Conservation (phyloP, 2,888 invertebrate species). For the Dryobotodes eremita region DNA sequence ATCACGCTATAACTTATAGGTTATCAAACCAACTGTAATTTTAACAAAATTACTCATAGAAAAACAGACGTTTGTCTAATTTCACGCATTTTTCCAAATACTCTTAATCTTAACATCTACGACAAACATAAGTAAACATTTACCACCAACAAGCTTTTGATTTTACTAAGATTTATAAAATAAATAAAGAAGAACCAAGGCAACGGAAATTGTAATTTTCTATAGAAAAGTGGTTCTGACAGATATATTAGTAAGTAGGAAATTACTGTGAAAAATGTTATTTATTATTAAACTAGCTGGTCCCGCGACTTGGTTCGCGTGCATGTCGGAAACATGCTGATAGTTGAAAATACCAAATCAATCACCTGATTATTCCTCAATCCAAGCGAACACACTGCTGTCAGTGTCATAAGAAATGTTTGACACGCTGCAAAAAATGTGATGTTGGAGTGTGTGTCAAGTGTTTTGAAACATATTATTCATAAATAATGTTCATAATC, state of each 20-base stretch:
- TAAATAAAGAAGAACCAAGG: slow-evolving; percentile 17
- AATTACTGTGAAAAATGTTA: not conserved
- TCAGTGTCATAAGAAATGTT: no score
- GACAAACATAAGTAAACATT: slow-evolving; percentile 12
- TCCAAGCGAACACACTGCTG: no score
- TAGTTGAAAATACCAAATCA: no score
- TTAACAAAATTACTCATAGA: not conserved
- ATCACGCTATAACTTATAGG: not conserved
- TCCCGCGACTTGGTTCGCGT: no score
- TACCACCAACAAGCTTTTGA: slow-evolving; percentile 10
- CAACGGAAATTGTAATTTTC: slow-evolving; percentile 41
- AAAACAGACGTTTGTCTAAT: not conserved
- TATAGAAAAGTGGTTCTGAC: not conserved
- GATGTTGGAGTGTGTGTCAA: no score
- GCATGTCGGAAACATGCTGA: no score
- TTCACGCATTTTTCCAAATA: not conserved
- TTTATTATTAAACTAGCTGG: not conserved
- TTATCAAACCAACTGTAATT: not conserved
- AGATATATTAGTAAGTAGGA: not conserved
- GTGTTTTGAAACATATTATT: no score
- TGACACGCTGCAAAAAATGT: no score
- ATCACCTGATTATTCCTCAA: no score
- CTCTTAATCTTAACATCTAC: slow-evolving; percentile 9
- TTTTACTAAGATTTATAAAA: not conserved
- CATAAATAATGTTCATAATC: no score